These are phyloP conservation scores for Sandelia bainsii DNA, from an alignment of 2,797 vertebrate genomes.

Conservation along the genomic window DNA sequence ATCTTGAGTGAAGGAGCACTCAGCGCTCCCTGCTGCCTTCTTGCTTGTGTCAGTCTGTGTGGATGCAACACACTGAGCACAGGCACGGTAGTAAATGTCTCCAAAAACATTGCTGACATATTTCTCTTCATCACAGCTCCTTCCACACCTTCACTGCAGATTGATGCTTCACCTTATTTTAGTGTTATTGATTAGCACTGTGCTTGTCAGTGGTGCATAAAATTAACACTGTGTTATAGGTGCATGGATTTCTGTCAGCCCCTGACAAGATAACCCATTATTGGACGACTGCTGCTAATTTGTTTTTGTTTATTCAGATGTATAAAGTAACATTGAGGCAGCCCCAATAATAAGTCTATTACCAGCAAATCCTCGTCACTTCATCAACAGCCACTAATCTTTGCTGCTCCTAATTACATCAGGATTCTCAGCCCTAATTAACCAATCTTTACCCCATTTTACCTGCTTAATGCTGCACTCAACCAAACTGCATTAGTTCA, in stretches of 20 bases:
- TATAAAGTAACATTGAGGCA: constrained; percentile 85
- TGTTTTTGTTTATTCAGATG: constrained; percentile 89
- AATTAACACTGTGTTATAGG: constrained; percentile 88
- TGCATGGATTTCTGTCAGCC: constrained; percentile 85
- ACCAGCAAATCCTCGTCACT: constrained; percentile 78
- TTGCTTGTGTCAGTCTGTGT: constrained; percentile 35
- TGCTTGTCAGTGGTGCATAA: constrained; percentile 87
- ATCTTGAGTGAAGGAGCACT: too few relatives aligned
- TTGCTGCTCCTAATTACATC: constrained; percentile 87
- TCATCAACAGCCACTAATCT: constrained; percentile 83
- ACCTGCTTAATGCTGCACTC: constrained; percentile 83
- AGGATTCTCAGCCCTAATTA: constrained; percentile 88
- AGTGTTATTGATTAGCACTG: constrained; percentile 80
- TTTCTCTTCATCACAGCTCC: constrained; percentile 48
- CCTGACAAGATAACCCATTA: constrained; percentile 85
- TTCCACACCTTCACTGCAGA: constrained; percentile 73
- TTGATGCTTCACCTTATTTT: constrained; percentile 83
- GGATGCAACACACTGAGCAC: constrained; percentile 5
- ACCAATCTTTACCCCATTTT: constrained; percentile 86
- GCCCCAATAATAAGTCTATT: constrained; percentile 87
- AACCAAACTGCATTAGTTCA: constrained; percentile 70
- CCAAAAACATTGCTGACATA: constrained; percentile 53
- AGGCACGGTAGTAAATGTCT: constrained; percentile 26
- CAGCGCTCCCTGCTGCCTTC: too few relatives aligned
- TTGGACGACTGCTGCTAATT: constrained; percentile 83